Percentiles rank a stretch among this genome's conserved stretches.
Evolutionary conservation across 2,888 invertebrate species (phyloP).

Genomic region (Cancer borealis): DNA sequence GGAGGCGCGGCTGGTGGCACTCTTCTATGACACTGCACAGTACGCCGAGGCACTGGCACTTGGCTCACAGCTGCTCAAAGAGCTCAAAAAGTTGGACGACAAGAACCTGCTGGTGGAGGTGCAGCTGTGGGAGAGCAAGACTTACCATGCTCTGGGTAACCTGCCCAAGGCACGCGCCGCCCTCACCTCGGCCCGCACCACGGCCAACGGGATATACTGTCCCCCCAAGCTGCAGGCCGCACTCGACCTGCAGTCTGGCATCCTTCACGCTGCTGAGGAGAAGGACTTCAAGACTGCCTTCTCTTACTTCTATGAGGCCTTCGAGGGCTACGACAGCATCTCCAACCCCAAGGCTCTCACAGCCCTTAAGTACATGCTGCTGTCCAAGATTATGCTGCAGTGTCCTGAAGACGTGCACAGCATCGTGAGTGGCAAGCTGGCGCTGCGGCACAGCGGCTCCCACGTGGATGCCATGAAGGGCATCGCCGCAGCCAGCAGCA

Average conservation of each 20-base stretch:
- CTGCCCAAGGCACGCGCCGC: constrained; percentile 97
- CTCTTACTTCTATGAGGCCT: constrained; percentile 99
- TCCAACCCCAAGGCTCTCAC: constrained; percentile 92
- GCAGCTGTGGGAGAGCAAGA: constrained; percentile 98
- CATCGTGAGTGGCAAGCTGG: constrained; percentile 97
- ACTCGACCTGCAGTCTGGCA: constrained; percentile 88
- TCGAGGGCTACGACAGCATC: constrained; percentile 98
- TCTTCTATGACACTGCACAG: constrained; percentile 95
- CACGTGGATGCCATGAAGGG: constrained; percentile 99
- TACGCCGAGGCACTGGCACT: constrained; percentile 91
- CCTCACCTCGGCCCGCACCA: constrained; percentile 98
- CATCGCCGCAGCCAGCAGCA: constrained; percentile 97
- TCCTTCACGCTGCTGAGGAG: constrained; percentile 99
- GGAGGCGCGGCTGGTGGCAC: constrained; percentile 95
- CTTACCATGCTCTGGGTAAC: constrained; percentile 98
- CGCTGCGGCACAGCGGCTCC: constrained; percentile 96
- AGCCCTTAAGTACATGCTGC: constrained; percentile 99
- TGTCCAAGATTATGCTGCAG: constrained; percentile 99
- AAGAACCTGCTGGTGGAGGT: constrained; percentile 97
- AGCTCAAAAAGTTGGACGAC: constrained; percentile 99
- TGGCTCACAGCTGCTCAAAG: constrained; percentile 92
- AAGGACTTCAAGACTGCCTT: constrained; percentile 99
- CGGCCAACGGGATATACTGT: constrained; percentile 99
- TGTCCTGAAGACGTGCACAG: constrained; percentile 96
- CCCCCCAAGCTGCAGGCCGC: constrained; percentile 99